Evolutionary conservation across 2,888 invertebrate genomes (phyloP), one percentile per base, ranked within the genome.

Genomic region (Lottia gigantea): DNA sequence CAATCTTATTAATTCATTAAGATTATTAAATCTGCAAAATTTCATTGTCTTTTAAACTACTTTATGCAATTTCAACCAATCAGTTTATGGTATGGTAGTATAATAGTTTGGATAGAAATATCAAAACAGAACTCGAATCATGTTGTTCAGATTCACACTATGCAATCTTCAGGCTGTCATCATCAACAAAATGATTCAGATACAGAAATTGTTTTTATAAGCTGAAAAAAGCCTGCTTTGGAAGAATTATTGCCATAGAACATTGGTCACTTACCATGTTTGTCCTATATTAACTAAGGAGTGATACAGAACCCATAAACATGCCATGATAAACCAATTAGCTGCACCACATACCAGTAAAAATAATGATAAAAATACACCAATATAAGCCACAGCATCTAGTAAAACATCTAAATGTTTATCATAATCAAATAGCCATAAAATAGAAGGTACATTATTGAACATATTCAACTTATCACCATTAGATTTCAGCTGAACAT

Each of bases 261-360:
- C 19, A 55, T 55, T 55, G 19, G 23, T 46, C 4, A 70, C 83
- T 78, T 73, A 86, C 87, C 87, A 87, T 73, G 80, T 77, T 69
- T 86, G 86, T 26, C 87, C 87, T 64, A 87, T 83, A 74, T 87
- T 88, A n/a, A 87, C 87, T n/a, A 89, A 75, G 26, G 88, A 88
- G 71, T 89, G 88, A 75, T 89, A 89, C 1, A 88, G 79, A 15
- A 84, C 68, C 89, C 89, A 89, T n/a, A 89, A 77, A 2, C 76
- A 23, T 14, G 85, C 55, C 85, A 89, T 85, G 40, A 87, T 77
- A 15, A 86, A 73, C 80, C 87, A 85, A 77, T 89, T 89, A 8
- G 88, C 87, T 46, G 84, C 82, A 15, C 89, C 89, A 63, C 77
- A 76, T 11, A 88, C 26, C 8, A 88, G 71, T 11, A 89, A 77